Percentiles rank a stretch among this genome's conserved stretches.
phyloP scores from a whole-genome alignment of 2,888 invertebrate genomes.

The Acheta domesticus region DNA sequence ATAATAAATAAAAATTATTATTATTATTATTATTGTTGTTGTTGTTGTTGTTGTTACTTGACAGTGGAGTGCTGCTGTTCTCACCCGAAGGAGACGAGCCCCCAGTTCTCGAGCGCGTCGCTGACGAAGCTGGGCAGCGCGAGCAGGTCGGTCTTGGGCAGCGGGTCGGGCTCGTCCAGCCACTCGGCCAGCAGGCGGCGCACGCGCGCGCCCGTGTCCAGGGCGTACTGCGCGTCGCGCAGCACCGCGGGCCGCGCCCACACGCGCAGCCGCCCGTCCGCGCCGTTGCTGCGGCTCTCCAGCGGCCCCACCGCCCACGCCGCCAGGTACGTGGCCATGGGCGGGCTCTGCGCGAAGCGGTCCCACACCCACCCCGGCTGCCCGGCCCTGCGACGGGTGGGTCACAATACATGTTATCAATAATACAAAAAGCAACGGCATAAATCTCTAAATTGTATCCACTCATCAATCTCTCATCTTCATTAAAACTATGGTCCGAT shows the following conservation, averaged over 20 bases:
- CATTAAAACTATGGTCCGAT: no score
- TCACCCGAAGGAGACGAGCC: slow-evolving; percentile 57
- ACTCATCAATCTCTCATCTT: no score
- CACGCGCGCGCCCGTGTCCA: slow-evolving; percentile 50
- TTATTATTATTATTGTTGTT: no score
- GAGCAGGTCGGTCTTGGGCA: slow-evolving; percentile 67
- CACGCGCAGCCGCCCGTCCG: slow-evolving; percentile 38
- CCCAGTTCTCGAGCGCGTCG: slow-evolving; percentile 69
- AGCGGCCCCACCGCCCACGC: slow-evolving; percentile 31
- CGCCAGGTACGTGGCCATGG: slow-evolving; percentile 62
- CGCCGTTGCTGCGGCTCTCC: not conserved
- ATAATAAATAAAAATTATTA: no score
- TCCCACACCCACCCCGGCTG: slow-evolving; percentile 29
- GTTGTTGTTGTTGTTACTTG: no score
- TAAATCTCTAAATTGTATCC: no score
- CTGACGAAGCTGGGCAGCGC: slow-evolving; percentile 69
- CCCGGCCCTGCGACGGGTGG: not conserved
- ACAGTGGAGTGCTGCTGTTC: no score
- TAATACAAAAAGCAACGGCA: no score
- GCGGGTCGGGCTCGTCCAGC: slow-evolving; percentile 49
- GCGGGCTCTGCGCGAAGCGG: slow-evolving; percentile 50
- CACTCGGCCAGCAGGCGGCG: slow-evolving; percentile 48
- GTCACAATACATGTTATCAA: no score
- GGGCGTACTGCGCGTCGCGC: slow-evolving; percentile 48
- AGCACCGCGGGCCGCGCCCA: slow-evolving; percentile 49